Evolutionary conservation across 2,113 vertebrate species (phyloP).

Genomic region (Embiotoca jacksoni): DNA sequence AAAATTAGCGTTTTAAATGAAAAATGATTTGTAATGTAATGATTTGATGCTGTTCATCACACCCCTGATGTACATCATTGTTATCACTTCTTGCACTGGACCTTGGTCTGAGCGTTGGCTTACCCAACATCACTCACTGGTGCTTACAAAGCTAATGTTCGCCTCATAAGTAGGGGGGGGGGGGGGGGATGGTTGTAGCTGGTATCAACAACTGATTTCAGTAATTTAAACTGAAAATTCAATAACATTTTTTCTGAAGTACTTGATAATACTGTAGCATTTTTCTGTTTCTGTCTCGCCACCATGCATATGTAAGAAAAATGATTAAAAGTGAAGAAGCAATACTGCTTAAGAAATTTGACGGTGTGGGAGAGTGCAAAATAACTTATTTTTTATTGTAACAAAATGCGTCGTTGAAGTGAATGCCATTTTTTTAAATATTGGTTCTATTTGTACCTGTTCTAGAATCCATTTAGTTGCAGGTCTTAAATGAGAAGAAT

Average conservation of each 20-base stretch:
- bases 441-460: not conserved
- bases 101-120: slow-evolving; percentile 29
- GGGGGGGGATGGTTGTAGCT: not conserved
- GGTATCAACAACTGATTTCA: slow-evolving; percentile 26
- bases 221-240: no score
- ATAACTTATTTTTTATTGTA: not conserved
- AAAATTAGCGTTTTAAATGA: no score
- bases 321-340: not conserved
- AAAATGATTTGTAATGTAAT: slow-evolving; percentile 1
- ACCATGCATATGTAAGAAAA: not conserved
- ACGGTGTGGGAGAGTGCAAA: no score
- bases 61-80: slow-evolving; percentile 25
- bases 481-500: not conserved
- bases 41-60: slow-evolving; percentile 31
- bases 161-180: not conserved
- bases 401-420: not conserved
- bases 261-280: no score
- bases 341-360: not conserved
- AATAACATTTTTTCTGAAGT: no score
- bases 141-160: slow-evolving; percentile 13
- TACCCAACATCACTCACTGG: slow-evolving; percentile 17
- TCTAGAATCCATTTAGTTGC: slow-evolving; percentile 5
- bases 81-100: slow-evolving; percentile 21
- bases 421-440: not conserved
- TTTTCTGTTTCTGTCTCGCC: slow-evolving; percentile 1